Evolutionary conservation across 2,888 invertebrate genomes (phyloP).

Genomic region (Spilarctia lutea): DNA sequence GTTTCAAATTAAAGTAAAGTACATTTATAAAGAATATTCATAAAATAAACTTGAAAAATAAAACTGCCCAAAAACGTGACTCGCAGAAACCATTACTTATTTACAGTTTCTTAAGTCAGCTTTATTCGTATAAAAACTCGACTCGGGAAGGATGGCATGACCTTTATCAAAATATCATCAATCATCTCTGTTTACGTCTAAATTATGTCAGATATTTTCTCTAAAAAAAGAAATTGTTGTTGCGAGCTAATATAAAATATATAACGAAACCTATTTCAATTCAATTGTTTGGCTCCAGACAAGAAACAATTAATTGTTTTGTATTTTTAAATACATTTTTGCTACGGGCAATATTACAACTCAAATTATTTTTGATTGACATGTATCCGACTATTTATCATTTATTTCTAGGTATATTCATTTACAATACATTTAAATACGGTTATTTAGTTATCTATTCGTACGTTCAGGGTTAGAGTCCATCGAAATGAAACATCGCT

Average conservation of each 20-base stretch:
- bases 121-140: conserved; percentile 16
- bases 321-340: neutral
- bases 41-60: neutral
- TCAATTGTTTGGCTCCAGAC: conserved; percentile 9
- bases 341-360: neutral
- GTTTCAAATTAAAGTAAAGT: neutral
- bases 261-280: conserved; percentile 5
- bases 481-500: neutral
- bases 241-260: conserved; percentile 28
- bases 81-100: conserved; percentile 17
- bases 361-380: neutral
- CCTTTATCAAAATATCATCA: conserved; percentile 41
- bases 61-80: conserved; percentile 16
- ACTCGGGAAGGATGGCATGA: conserved; percentile 27
- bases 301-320: neutral
- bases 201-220: conserved; percentile 36
- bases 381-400: neutral
- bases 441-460: neutral
- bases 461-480: neutral
- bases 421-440: neutral
- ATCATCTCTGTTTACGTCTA: conserved; percentile 45
- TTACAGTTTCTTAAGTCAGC: conserved; percentile 19
- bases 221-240: conserved; percentile 25
- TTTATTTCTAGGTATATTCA: too few relatives aligned
- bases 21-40: conserved; percentile 1